These are phyloP conservation scores for Apis dorsata DNA, from an alignment of 1,140 invertebrate genomes.

Conservation along the genomic window DNA sequence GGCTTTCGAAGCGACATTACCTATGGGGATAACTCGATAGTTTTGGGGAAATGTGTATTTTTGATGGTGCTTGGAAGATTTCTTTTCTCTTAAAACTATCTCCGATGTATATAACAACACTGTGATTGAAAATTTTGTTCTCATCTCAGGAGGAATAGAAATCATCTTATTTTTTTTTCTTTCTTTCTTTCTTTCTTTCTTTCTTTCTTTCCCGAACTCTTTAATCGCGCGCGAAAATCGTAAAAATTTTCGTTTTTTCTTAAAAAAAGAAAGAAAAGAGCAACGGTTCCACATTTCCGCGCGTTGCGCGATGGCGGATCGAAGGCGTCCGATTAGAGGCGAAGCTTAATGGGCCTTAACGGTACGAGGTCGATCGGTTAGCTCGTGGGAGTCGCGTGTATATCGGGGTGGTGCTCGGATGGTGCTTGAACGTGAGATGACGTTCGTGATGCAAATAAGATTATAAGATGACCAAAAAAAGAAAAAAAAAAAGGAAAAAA, in stretches of 20 bases:
- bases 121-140: no score
- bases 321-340: slow-evolving; percentile 46
- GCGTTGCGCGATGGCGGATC: slow-evolving; percentile 33
- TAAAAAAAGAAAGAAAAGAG: no score
- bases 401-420: slow-evolving; percentile 62
- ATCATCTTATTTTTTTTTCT: neutral
- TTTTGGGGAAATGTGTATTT: neutral
- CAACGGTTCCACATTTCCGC: neutral
- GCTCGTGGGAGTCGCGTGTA: slow-evolving; percentile 55
- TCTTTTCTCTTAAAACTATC: neutral
- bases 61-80: neutral
- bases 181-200: neutral
- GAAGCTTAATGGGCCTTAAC: slow-evolving; percentile 58
- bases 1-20: no score
- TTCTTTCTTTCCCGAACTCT: no score
- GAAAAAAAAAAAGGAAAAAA: neutral
- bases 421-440: slow-evolving; percentile 58
- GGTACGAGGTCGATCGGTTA: slow-evolving; percentile 61
- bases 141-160: neutral
- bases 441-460: slow-evolving; percentile 36
- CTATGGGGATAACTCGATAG: no score
- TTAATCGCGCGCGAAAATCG: neutral
- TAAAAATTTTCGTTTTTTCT: neutral
- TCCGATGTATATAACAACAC: neutral
- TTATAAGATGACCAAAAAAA: slow-evolving; percentile 7